Evolutionary conservation across 2,113 vertebrate species (phyloP), one percentile per base, ranked within the genome.

Genomic region (Nipponia nippon): DNA sequence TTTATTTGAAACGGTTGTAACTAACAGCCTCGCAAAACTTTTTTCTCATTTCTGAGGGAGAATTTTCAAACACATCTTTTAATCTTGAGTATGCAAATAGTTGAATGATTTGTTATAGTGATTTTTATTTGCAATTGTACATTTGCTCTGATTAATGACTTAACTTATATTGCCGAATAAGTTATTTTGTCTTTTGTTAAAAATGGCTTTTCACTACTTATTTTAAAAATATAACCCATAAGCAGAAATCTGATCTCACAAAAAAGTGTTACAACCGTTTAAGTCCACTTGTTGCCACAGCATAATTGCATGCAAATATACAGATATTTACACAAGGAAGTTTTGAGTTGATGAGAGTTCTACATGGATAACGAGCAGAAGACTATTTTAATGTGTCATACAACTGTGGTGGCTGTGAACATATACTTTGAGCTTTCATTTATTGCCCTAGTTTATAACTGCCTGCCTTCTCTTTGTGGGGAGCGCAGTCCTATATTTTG

Each of bases 331-430:
- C 26, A 25, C 4, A 53, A 40, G 16, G 21, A 61, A 16, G 6
- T 15, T 62, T 58, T 65, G 56, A 61, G 21, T 56, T 91, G 36
- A 36, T 71, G 10, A 6, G 21, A 13, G 6, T 46, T 89, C 10
- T 29, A 1, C 0, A 0, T 38, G 38, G 25, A 5, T 90, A 40
- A 61, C 25, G 20, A 91, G 32, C 50, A 78, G 46, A 62, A 90
- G 38, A 42, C 15, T 76, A 11, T 18, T 78, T 75, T 52, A 65
- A 32, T 47, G 10, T 50, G 38, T 36, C 27, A 2, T 25, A 29
- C 0, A 2, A 2, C 73, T 84, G 16, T 55, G n/a, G 8, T 89
- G 52, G 30, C 13, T 5, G 2, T 53, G 46, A 66, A 18, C 0
- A 0, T 44, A 14, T 14, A 11, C 25, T 59, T 77, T 77, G 50